Percentiles rank a stretch among this genome's conserved stretches.
Evolutionary conservation across 1,140 invertebrate species (phyloP).

Genomic region (Lethocerus indicus): DNA sequence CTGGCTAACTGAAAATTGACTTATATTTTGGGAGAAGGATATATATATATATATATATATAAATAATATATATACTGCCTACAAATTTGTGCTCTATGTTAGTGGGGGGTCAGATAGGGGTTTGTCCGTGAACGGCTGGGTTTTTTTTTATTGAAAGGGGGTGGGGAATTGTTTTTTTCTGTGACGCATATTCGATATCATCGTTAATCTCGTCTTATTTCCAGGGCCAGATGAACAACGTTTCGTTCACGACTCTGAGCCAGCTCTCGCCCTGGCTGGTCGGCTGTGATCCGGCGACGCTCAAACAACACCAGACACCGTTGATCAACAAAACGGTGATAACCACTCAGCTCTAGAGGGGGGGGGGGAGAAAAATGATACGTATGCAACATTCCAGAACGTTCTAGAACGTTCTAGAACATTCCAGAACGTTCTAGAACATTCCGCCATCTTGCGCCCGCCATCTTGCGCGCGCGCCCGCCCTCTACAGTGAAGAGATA

Average conservation of each 20-base stretch:
- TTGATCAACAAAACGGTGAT: conserved; percentile 68
- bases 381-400: too few species aligned
- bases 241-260: conserved; percentile 32
- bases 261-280: conserved; percentile 59
- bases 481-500: too few species aligned
- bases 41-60: too few species aligned
- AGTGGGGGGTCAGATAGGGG: too few species aligned
- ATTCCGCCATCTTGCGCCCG: too few species aligned
- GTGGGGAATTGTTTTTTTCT: conserved; percentile 25
- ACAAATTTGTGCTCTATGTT: too few species aligned
- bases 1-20: too few species aligned
- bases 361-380: not conserved
- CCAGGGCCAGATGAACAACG: conserved; percentile 21
- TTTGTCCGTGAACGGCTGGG: conserved; percentile 19
- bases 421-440: too few species aligned
- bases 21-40: too few species aligned
- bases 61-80: too few species aligned
- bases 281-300: conserved; percentile 37
- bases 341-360: conserved; percentile 56
- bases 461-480: too few species aligned
- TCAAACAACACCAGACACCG: conserved; percentile 37
- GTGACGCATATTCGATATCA: conserved; percentile 23
- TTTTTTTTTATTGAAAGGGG: conserved; percentile 21
- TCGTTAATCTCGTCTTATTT: conserved; percentile 22
- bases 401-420: too few species aligned